Conservation (phyloP, 2,797 vertebrate species). For the Vultur gryphus region DNA sequence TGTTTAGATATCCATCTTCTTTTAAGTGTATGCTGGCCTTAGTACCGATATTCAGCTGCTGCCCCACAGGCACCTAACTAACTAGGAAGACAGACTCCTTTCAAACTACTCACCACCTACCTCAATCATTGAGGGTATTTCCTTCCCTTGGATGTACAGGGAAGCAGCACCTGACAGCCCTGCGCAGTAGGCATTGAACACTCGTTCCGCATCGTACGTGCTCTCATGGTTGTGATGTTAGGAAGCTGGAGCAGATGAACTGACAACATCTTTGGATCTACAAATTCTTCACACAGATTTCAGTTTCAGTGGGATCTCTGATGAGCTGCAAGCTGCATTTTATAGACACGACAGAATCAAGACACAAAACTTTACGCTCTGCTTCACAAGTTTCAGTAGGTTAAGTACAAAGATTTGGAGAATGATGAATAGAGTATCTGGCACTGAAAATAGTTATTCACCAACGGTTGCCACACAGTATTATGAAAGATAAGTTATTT, state of each 20-base stretch:
- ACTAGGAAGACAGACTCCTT: not conserved
- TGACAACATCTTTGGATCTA: not conserved
- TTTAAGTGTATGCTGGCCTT: not conserved
- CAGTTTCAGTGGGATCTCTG: not conserved
- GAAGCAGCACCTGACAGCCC: not conserved
- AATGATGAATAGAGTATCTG: not conserved
- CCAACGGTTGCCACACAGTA: not conserved
- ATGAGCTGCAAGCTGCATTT: not conserved
- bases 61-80: not conserved
- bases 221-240: not conserved
- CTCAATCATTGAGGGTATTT: not conserved
- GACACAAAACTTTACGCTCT: not conserved
- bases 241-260: not conserved
- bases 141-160: not conserved
- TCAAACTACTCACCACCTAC: not conserved
- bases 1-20: not conserved
- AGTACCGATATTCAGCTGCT: not conserved
- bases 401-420: not conserved
- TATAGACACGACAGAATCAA: not conserved
- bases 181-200: not conserved
- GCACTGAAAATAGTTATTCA: not conserved
- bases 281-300: not conserved
- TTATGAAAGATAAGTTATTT: not conserved
- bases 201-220: accelerated
- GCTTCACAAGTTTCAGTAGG: not conserved